A percentile compares a stretch with the other conserved stretches of the same genome.
These are phyloP conservation scores for Takifugu flavidus DNA, from an alignment of 2,113 vertebrate genomes.

Conservation along the genomic window DNA sequence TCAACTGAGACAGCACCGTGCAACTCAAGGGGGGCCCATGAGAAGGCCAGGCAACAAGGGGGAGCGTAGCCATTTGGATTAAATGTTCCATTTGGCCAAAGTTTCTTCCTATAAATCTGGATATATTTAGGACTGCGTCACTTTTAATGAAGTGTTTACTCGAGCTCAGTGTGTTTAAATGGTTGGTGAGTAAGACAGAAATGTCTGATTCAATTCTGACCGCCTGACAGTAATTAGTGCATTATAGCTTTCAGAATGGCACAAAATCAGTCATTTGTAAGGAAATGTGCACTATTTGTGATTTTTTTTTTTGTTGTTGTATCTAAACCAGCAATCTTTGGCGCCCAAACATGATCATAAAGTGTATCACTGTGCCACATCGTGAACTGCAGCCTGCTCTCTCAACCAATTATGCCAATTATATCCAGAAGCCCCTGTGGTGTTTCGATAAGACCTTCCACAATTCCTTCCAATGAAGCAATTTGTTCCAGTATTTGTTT, in stretches of 20 bases:
- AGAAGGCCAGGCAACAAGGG: conserved; percentile 27
- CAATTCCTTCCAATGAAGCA: conserved; percentile 69
- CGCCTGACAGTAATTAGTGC: too few species aligned
- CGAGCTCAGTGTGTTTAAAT: neutral
- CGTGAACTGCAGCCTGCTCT: conserved; percentile 53
- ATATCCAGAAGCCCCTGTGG: conserved; percentile 66
- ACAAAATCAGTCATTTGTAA: neutral
- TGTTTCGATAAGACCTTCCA: conserved; percentile 72
- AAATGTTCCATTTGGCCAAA: conserved; percentile 9
- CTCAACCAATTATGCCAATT: conserved; percentile 70
- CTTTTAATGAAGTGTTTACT: neutral
- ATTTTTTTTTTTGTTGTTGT: conserved; percentile 26
- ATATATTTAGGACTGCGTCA: neutral
- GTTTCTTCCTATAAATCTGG: conserved; percentile 4
- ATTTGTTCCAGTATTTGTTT: conserved; percentile 75
- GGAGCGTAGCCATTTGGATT: conserved; percentile 14
- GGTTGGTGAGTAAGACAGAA: neutral
- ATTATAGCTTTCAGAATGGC: neutral
- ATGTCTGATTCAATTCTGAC: neutral
- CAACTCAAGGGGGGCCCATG: conserved; percentile 14
- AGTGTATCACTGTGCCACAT: conserved; percentile 60
- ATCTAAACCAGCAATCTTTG: conserved; percentile 44
- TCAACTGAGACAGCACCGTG: conserved; percentile 13
- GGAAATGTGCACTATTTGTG: neutral
- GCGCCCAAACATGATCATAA: conserved; percentile 48